Percentiles rank a stretch among this genome's conserved stretches.
Evolutionary conservation across 30 jellyfish, hydroid and myxozoan species (phyloP).

Genomic region (Rhopilema esculentum): DNA sequence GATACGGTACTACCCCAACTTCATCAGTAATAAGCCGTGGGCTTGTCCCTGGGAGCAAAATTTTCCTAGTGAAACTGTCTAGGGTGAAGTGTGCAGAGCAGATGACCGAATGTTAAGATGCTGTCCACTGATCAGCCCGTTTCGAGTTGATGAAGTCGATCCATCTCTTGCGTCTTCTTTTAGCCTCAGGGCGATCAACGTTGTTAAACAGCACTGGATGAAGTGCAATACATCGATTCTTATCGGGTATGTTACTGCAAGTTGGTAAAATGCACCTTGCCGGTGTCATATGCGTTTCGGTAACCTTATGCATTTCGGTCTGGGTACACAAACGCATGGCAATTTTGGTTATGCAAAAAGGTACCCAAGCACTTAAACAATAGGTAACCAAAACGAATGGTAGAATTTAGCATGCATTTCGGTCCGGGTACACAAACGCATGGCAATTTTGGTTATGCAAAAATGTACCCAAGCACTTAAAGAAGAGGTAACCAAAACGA

Average conservation of each 20-base stretch:
- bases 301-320: not conserved
- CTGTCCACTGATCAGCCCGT: constrained; percentile 17
- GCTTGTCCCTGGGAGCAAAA: constrained; percentile 1
- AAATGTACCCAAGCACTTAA: not conserved
- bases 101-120: not conserved
- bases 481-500: not conserved
- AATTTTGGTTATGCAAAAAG: not conserved
- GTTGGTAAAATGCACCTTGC: constrained; percentile 53
- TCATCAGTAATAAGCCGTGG: constrained; percentile 11
- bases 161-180: constrained; percentile 43
- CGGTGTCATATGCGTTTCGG: not conserved
- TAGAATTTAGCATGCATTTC: not conserved
- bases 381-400: not conserved
- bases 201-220: constrained; percentile 20
- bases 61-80: constrained; percentile 12
- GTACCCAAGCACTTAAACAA: not conserved
- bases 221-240: constrained; percentile 20
- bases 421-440: not conserved
- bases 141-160: constrained; percentile 4
- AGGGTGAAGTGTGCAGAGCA: constrained; percentile 4
- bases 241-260: constrained; percentile 44
- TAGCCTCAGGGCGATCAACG: constrained; percentile 53
- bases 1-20: constrained; percentile 19
- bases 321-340: not conserved
- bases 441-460: not conserved